Conservation (phyloP, 1,140 invertebrate species). For the Drosophila repletoides region DNA sequence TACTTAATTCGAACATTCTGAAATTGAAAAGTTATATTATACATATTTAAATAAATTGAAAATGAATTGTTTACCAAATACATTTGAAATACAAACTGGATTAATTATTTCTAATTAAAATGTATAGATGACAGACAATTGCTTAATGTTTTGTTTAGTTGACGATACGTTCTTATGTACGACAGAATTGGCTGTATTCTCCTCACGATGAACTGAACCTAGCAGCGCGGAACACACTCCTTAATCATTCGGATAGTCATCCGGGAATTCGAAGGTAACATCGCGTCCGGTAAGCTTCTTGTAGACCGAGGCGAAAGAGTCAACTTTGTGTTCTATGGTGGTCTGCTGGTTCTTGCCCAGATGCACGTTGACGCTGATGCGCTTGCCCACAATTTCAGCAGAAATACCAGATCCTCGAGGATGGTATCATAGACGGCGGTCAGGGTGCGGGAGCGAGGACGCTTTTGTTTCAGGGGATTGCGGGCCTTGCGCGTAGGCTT, state of each 20-base stretch:
- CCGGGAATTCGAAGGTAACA: slow-evolving; percentile 99
- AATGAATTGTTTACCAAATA: too few species aligned
- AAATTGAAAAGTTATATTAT: too few species aligned
- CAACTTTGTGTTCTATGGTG: slow-evolving; percentile 99
- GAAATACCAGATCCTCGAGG: slow-evolving; percentile 98
- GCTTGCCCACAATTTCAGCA: slow-evolving; percentile 99
- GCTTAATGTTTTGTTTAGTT: slow-evolving; percentile 69
- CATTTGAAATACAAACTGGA: too few species aligned
- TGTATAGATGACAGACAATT: too few species aligned
- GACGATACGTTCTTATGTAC: slow-evolving; percentile 70
- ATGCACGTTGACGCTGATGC: slow-evolving; percentile 99
- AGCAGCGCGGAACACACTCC: slow-evolving; percentile 55
- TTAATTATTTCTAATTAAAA: too few species aligned
- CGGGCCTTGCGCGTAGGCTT: slow-evolving; percentile 98
- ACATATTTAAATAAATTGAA: too few species aligned
- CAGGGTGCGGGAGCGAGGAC: slow-evolving; percentile 95
- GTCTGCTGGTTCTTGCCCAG: slow-evolving; percentile 99
- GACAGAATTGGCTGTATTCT: slow-evolving; percentile 54
- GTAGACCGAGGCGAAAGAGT: slow-evolving; percentile 99
- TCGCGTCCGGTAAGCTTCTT: slow-evolving; percentile 99
- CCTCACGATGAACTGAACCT: slow-evolving; percentile 56
- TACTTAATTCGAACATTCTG: too few species aligned
- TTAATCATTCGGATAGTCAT: slow-evolving; percentile 95
- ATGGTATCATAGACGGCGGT: slow-evolving; percentile 99
- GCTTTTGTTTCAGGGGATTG: slow-evolving; percentile 97